Evolutionary conservation across 2,113 vertebrate species (phyloP).

Genomic region (Sterrhoptilus dennistouni): DNA sequence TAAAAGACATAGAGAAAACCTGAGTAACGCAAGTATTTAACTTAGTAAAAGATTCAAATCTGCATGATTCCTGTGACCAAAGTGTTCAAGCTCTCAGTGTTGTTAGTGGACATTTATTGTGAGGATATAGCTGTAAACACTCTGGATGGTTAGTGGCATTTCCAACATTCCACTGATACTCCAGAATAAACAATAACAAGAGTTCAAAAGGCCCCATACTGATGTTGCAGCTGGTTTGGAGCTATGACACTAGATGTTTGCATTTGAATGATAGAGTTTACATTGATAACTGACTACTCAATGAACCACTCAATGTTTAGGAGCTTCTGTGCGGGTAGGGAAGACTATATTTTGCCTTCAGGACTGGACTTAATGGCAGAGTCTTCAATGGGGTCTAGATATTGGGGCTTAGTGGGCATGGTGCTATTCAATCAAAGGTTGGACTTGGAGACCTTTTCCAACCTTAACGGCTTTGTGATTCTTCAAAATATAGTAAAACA

Average conservation of each 20-base stretch:
- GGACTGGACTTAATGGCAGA: background rate
- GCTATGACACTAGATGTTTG: background rate
- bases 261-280: background rate
- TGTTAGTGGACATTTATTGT: background rate
- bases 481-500: background rate
- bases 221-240: background rate
- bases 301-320: background rate
- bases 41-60: background rate
- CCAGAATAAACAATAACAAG: fast-evolving
- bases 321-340: background rate
- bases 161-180: background rate
- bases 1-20: background rate
- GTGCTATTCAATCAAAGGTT: background rate
- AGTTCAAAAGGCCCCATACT: fast-evolving
- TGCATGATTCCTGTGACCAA: background rate
- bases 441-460: background rate
- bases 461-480: background rate
- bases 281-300: background rate
- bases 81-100: background rate
- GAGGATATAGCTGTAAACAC: background rate
- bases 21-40: background rate
- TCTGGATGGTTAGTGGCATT: background rate
- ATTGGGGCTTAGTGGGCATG: background rate
- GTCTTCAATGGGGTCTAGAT: background rate
- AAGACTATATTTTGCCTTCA: background rate